Evolutionary conservation across 2,888 invertebrate genomes (phyloP), one percentile per base, ranked within the genome.

Genomic region (Halocaridina rubra): DNA sequence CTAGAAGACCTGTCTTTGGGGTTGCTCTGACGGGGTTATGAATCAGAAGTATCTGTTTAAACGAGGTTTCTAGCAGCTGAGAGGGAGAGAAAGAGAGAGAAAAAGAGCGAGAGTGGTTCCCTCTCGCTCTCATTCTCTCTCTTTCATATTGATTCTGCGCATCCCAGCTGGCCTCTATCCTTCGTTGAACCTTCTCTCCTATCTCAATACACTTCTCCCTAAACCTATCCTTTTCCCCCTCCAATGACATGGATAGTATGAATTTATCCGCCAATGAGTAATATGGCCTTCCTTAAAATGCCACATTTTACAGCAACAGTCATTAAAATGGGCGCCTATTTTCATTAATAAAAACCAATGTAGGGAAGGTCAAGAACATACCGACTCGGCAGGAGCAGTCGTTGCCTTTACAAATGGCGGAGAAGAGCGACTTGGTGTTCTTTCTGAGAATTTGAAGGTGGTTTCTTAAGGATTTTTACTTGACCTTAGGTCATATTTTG

Each of bases 91-190:
- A 3, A 53, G 53, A 53, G 53, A 53, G 53, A 53, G 53, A 53
- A 19, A 53, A 19, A 53, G 4, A 53, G 53, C 16, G 53, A 10
- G 53, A 53, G 53, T n/a, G 53, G n/a, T n/a, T 61, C 61, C 61
- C 22, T 22, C 61, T 61, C 61, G n/a, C n/a, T 16, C 61, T 61
- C n/a, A 30, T 32, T 71, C 30, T 71, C 30, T 29, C 71, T 78
- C 82, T 77, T 67, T 78, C 78, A 72, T 82, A 82, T 82, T 82
- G 82, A 82, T 82, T 82, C 82, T 82, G 82, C 82, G 82, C 82
- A 82, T 82, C 82, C 78, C 67, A 64, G 24, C 77, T 69, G 27
- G 46, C 53, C 64, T 39, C 81, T 29, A 33, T 32, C 71, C 39
- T 30, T 53, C 53, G 77, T 22, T 53, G 64, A 77, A 69, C 77